Evolutionary conservation across 2,113 vertebrate genomes (phyloP).

Genomic region (Alligator sinensis): DNA sequence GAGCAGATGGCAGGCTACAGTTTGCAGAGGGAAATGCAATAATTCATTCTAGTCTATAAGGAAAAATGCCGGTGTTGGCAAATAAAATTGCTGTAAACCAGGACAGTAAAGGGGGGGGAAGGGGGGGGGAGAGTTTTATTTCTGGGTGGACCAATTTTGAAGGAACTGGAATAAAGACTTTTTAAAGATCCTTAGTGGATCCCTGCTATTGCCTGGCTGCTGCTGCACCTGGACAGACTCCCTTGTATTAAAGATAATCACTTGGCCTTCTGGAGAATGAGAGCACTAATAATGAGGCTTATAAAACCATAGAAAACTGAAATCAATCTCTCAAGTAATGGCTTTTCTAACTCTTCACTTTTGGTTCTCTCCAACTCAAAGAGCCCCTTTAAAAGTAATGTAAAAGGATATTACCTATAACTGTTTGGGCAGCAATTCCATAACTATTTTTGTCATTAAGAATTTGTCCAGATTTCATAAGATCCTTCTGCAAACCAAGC

Average conservation of each 20-base stretch:
- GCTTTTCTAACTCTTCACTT: slow-evolving; percentile 15
- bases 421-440: background rate
- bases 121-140: background rate
- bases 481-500: background rate
- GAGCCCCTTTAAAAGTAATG: background rate
- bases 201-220: background rate
- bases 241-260: slow-evolving; percentile 20
- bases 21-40: background rate
- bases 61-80: background rate
- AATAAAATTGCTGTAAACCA: background rate
- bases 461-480: background rate
- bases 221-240: slow-evolving; percentile 1
- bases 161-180: background rate
- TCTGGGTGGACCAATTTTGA: background rate
- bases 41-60: background rate
- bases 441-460: background rate
- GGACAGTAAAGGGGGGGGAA: background rate
- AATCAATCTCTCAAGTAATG: slow-evolving; percentile 38
- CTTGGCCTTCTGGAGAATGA: slow-evolving; percentile 40
- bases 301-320: slow-evolving; percentile 27
- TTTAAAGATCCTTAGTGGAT: background rate
- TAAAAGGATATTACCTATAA: background rate
- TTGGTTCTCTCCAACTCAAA: background rate
- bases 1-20: background rate
- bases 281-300: slow-evolving; percentile 13